phyloP scores from a whole-genome alignment of 1,140 invertebrate species.

The Atta cephalotes region DNA sequence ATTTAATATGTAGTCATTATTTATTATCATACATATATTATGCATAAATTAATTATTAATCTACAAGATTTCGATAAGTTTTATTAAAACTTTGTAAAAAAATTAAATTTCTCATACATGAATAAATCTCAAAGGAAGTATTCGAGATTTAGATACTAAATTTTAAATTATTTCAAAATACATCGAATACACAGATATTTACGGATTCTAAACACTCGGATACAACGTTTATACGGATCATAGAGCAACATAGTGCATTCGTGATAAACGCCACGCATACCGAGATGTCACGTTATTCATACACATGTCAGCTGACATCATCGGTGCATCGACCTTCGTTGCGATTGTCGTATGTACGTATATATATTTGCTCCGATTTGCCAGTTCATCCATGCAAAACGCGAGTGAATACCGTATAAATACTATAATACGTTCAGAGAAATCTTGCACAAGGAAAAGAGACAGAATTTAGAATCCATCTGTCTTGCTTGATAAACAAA shows the following conservation, averaged over 20 bases:
- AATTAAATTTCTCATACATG: background rate
- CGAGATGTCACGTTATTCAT: constrained; percentile 42
- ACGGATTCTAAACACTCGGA: background rate
- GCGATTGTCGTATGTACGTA: constrained; percentile 22
- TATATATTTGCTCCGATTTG: constrained; percentile 22
- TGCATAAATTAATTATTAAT: constrained; percentile 42
- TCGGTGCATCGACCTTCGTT: constrained; percentile 43
- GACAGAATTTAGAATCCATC: constrained; percentile 14
- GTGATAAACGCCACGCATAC: background rate
- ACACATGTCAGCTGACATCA: constrained; percentile 33
- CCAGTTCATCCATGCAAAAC: constrained; percentile 48
- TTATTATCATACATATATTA: background rate
- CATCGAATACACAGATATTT: background rate
- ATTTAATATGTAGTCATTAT: background rate
- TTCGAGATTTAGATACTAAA: background rate
- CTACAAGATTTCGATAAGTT: background rate
- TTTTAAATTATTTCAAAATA: constrained; percentile 7
- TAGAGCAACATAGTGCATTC: background rate
- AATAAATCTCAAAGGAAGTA: background rate
- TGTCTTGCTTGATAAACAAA: constrained; percentile 36
- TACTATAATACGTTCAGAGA: constrained; percentile 30
- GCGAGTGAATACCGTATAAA: constrained; percentile 4
- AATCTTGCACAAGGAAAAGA: constrained; percentile 1
- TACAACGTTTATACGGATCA: background rate
- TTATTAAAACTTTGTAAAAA: background rate